Evolutionary conservation across 2,888 invertebrate genomes (phyloP), one percentile per base, ranked within the genome.

Genomic region (Ametastegia equiseti): DNA sequence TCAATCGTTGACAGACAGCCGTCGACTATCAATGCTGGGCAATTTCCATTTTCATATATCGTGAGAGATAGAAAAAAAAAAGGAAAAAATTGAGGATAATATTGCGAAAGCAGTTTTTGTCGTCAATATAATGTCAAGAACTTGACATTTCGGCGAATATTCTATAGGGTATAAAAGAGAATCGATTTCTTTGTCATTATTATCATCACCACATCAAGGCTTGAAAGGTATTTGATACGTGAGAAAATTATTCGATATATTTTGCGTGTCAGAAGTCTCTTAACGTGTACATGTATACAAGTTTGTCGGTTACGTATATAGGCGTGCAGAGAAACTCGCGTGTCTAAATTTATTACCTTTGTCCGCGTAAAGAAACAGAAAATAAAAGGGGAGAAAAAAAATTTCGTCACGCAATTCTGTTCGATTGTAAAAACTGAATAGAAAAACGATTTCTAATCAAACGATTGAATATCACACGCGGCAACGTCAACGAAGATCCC

Each of bases 251-350:
- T 23, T 39, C 67, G 67, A 69, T 9, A 45, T 33, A 19, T 73
- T n/a, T n/a, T 50, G 73, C 73, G 73, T 73, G 73, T 73, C 47
- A 50, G 30, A 50, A 73, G 30, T 73, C 47, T n/a, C n/a, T n/a
- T n/a, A n/a, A n/a, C n/a, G n/a, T n/a, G n/a, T n/a, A n/a, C n/a
- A n/a, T n/a, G n/a, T n/a, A n/a, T 15, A 47, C 30, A 42, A 73
- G n/a, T 73, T 73, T 30, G 50, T 45, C 50, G 27, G 73, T 42
- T 7, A n/a, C 4, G 33, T 47, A 47, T 33, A 27, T 15, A 30
- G n/a, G 45, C n/a, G n/a, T n/a, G n/a, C n/a, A n/a, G 63, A 67
- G 19, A 30, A 73, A 33, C 33, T 73, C 50, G 33, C 73, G 47
- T 47, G 50, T 9, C 33, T 73, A 1, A 30, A 47, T 73, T 42